These are phyloP conservation scores for Spatulosminthurus flaviceps DNA, from an alignment of 2,888 invertebrate genomes.

Conservation along the genomic window DNA sequence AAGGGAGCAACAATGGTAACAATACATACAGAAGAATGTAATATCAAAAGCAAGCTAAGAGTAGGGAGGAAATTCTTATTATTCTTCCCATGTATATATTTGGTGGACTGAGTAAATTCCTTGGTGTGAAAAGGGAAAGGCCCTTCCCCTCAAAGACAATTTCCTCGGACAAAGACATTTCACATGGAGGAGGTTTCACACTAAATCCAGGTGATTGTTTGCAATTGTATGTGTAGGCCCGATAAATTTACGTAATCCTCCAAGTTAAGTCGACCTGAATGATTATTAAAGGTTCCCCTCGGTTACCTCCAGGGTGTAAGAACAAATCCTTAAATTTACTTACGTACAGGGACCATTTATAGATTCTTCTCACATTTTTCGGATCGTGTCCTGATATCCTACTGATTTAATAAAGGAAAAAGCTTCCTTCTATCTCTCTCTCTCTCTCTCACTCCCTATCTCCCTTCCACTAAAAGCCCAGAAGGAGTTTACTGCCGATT, in stretches of 20 bases:
- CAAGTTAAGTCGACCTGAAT: constrained; percentile 25
- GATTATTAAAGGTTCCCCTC: constrained; percentile 23
- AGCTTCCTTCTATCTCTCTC: constrained; percentile 38
- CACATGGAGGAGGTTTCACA: neutral
- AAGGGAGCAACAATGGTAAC: too few relatives aligned
- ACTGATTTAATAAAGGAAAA: constrained; percentile 42
- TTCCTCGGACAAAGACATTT: neutral
- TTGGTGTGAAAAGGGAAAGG: neutral
- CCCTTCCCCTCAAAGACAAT: constrained; percentile 8
- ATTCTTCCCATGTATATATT: too few relatives aligned
- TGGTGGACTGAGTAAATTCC: too few relatives aligned
- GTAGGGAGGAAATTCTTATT: too few relatives aligned
- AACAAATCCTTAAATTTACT: constrained; percentile 22
- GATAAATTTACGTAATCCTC: constrained; percentile 8
- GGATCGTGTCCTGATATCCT: constrained; percentile 39
- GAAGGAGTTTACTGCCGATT: constrained; percentile 7
- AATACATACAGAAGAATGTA: too few relatives aligned
- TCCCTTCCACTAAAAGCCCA: constrained; percentile 11
- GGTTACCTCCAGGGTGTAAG: constrained; percentile 15
- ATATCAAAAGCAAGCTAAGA: too few relatives aligned
- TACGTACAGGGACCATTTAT: constrained; percentile 1
- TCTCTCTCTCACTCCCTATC: too few relatives aligned
- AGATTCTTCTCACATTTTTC: constrained; percentile 35
- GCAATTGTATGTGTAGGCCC: neutral
- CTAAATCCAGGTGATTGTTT: constrained; percentile 26